Evolutionary conservation across 2,797 vertebrate genomes (phyloP).

Genomic region (Coilia nasus): DNA sequence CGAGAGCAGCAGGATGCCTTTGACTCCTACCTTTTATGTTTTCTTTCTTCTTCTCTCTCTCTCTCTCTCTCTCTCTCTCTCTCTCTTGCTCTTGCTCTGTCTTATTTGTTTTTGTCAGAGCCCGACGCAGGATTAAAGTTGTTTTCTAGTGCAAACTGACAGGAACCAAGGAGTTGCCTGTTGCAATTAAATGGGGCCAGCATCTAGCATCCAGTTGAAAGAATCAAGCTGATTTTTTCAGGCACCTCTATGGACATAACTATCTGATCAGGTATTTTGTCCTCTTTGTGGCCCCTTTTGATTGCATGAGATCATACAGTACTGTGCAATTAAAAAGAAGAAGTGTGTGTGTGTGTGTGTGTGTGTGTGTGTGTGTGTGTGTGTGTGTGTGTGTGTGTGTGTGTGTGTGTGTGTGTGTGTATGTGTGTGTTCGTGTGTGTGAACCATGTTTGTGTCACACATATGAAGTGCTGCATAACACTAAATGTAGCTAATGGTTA

Average conservation of each 20-base stretch:
- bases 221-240: not conserved
- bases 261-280: not conserved
- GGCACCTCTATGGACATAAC: not conserved
- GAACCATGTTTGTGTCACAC: too few relatives aligned
- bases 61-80: not conserved
- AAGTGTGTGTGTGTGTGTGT: not conserved
- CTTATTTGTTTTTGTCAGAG: slow-evolving; percentile 32
- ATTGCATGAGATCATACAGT: not conserved
- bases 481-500: too few relatives aligned
- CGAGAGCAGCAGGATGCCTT: slow-evolving; percentile 46
- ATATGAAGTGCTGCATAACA: too few relatives aligned
- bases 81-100: not conserved
- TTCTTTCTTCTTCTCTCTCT: not conserved
- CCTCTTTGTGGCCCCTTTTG: not conserved
- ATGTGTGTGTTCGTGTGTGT: too few relatives aligned
- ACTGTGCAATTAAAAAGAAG: not conserved
- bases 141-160: slow-evolving; percentile 19
- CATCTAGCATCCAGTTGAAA: slow-evolving; percentile 14
- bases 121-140: slow-evolving; percentile 30
- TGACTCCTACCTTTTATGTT: slow-evolving; percentile 49
- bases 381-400: too few relatives aligned
- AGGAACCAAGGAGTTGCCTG: slow-evolving; percentile 20
- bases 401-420: too few relatives aligned
- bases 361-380: too few relatives aligned
- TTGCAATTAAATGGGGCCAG: slow-evolving; percentile 9